phyloP scores from a whole-genome alignment of 2,888 invertebrate species.

The Elegia similella region DNA sequence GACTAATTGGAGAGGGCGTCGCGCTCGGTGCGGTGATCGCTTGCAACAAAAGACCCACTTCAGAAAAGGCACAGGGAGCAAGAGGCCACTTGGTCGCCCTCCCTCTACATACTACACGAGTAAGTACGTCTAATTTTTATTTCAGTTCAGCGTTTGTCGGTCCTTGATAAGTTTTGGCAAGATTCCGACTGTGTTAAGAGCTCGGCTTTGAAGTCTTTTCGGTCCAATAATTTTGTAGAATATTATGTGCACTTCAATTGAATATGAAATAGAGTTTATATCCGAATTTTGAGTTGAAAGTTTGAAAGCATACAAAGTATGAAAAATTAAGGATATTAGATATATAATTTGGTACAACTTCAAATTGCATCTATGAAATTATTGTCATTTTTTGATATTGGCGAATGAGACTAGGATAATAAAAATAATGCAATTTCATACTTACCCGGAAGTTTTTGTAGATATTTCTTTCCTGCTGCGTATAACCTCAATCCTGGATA shows the following conservation, averaged over 20 bases:
- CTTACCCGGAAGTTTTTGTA: slow-evolving; percentile 49
- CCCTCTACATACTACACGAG: slow-evolving; percentile 4
- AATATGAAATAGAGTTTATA: background rate
- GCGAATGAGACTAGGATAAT: no score
- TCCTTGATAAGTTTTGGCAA: slow-evolving; percentile 31
- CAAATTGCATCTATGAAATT: no score
- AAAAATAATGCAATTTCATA: background rate
- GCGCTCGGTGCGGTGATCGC: slow-evolving; percentile 31
- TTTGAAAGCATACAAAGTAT: no score
- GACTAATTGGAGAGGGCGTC: slow-evolving; percentile 48
- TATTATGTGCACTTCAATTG: background rate
- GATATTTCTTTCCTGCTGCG: slow-evolving; percentile 39
- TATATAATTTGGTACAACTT: no score
- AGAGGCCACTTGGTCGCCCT: slow-evolving; percentile 25
- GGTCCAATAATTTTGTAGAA: slow-evolving; percentile 16
- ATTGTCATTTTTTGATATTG: no score
- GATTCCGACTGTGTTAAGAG: slow-evolving; percentile 29
- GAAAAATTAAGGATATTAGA: no score
- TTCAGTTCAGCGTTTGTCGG: slow-evolving; percentile 26
- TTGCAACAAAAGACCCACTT: slow-evolving; percentile 38
- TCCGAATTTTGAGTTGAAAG: no score
- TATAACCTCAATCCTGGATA: slow-evolving; percentile 56
- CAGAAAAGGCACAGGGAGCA: slow-evolving; percentile 16
- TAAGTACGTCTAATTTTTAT: slow-evolving; percentile 8
- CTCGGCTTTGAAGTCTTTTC: slow-evolving; percentile 21